A percentile compares a stretch with the other conserved stretches of the same genome.
Evolutionary conservation across 64 coral and sea anemone species (phyloP).

Genomic region (Stylophora pistillata): DNA sequence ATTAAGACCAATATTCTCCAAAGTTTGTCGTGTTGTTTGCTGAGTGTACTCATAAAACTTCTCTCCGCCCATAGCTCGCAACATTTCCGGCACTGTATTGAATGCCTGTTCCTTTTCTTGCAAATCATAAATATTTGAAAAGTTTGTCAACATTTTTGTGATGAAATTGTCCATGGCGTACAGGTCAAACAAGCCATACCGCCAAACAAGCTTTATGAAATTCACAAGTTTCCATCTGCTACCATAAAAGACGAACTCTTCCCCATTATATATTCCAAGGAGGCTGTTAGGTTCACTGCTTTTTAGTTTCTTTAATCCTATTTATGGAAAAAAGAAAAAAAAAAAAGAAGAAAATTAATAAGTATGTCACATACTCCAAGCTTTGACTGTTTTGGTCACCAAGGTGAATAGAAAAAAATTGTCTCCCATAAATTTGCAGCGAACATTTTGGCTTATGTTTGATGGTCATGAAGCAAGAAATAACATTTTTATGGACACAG

Average conservation of each 20-base stretch:
- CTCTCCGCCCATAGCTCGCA: conserved; percentile 82
- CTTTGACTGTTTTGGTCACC: too few species aligned
- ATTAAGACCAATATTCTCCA: conserved; percentile 76
- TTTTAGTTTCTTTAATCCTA: conserved; percentile 77
- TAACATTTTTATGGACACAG: too few species aligned
- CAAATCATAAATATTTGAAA: conserved; percentile 81
- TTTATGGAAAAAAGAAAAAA: not conserved
- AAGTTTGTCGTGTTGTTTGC: conserved; percentile 54
- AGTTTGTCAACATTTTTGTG: conserved; percentile 71
- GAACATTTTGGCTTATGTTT: too few species aligned
- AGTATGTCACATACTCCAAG: too few species aligned
- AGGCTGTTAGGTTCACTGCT: conserved; percentile 60
- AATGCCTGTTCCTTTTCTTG: conserved; percentile 72
- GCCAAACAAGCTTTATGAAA: conserved; percentile 85
- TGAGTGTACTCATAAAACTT: conserved; percentile 73
- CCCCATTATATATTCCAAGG: conserved; percentile 79
- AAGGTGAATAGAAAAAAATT: too few species aligned
- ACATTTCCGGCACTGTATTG: conserved; percentile 67
- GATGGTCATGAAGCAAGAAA: too few species aligned
- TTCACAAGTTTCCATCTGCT: conserved; percentile 83
- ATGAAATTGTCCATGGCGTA: conserved; percentile 76
- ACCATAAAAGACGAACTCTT: conserved; percentile 80
- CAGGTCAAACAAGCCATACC: conserved; percentile 87
- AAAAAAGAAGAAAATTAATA: not conserved
- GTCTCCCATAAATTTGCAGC: too few species aligned